Conservation (phyloP, 2,888 invertebrate species). For the Synergus itoensis region DNA sequence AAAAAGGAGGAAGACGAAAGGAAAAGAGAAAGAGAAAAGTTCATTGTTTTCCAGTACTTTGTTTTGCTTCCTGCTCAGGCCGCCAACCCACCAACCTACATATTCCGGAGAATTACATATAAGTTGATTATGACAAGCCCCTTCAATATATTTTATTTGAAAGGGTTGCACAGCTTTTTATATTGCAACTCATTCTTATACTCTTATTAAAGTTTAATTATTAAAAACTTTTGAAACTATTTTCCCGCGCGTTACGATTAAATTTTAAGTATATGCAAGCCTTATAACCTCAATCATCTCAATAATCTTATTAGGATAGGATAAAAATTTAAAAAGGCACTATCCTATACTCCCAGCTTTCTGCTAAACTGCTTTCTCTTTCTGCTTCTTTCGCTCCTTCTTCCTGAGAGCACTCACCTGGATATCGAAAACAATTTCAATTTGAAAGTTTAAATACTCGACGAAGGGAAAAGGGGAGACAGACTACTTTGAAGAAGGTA, state of each 20-base stretch:
- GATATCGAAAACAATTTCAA: conserved; percentile 75
- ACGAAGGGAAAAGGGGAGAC: conserved; percentile 42
- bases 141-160: too few species aligned
- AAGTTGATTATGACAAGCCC: neutral
- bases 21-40: conserved; percentile 47
- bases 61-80: conserved; percentile 64
- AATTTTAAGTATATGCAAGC: too few species aligned
- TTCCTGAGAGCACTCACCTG: conserved; percentile 62
- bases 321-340: too few species aligned
- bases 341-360: neutral
- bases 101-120: conserved; percentile 66
- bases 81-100: conserved; percentile 70
- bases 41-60: conserved; percentile 70
- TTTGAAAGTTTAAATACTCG: conserved; percentile 74
- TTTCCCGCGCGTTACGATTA: too few species aligned
- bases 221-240: too few species aligned
- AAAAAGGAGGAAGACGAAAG: conserved; percentile 43
- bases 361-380: neutral
- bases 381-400: neutral
- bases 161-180: too few species aligned
- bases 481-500: conserved; percentile 50
- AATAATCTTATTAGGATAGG: too few species aligned
- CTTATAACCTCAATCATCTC: too few species aligned
- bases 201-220: too few species aligned
- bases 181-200: too few species aligned